Base-by-base conservation (phyloP, 2,888 invertebrate genomes). In the Toxonevra muliebris region DNA sequence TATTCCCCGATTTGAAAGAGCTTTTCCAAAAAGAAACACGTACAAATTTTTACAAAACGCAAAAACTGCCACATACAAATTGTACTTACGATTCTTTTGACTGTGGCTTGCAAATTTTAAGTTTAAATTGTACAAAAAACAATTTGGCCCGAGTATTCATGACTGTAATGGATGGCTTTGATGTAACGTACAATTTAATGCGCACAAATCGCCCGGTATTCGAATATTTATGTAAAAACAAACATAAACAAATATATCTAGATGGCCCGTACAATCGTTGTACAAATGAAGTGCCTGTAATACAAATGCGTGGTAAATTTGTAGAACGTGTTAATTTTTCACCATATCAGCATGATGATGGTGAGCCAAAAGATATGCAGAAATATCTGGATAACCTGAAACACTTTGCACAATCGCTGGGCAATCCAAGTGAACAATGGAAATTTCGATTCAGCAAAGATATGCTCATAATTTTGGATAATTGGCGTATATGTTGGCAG, bases 401-500 rank as follows among this genome's bases (percentile, higher is more conserved):
- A 58, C 30, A 30, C 30, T 30, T 30, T 30, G 30, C 30, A 2
- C 30, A 30, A 4, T 30, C 7, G 30, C 2, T 30, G 30, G 30
- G 30, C 30, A 78, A 86, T 11, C 76, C 84, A 1, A 77, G 79
- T 1, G 86, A 87, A 71, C 87, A 88, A 74, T 88, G 88, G 87
- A 82, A 83, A 75, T 84, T 90, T 57, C 87, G 88, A 81, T 81
- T 91, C 9, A 78, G 79, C 61, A 91, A 92, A 73, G 93, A 93
- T 30, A 87, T 87, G 2, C 88, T 93, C 2, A 81, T 92, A 74
- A 88, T 90, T 68, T 87, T 93, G 75, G 92, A 93, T 79, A 93
- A 93, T 84, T 93, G 90, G 87, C 86, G 93, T 69, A 86, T 92
- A 89, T 80, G 86, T 87, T 10, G 93, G 92, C 48, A 69, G 65